Evolutionary conservation across 2,888 invertebrate species (phyloP), one percentile per base, ranked within the genome.

Genomic region (Gortyna flavago): DNA sequence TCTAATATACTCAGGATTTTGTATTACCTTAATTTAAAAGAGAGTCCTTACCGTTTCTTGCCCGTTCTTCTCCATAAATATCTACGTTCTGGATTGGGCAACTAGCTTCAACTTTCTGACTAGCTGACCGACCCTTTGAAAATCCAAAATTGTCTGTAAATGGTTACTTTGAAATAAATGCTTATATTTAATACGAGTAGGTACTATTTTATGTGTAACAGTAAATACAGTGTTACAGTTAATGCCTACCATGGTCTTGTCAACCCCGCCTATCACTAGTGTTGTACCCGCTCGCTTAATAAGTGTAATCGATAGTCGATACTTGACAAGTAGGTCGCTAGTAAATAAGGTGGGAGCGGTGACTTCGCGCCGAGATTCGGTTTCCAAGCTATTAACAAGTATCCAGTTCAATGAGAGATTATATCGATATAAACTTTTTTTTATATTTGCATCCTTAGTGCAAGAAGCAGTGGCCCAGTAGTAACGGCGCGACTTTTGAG

Each of bases 281-380:
- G 91, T 90, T 91, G 90, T 89, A 77, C 88, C 81, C 83, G 87
- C 84, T 88, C 77, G 79, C 81, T 87, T 92, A 92, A 92, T 93
- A 90, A 89, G 90, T 88, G 92, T 91, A 91, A 93, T 93, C 92
- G 90, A 91, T 90, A 89, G 87, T 85, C 89, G 90, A 91, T 91
- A 91, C 86, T 88, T 88, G 92, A 92, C 89, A 92, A 92, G 88
- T 90, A 89, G 92, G 90, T 87, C 90, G 84, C 85, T 81, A 86
- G 87, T 84, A 85, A 89, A 86, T 86, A 86, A 84, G 79, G 83
- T 83, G 82, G 85, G 76, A 86, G 83, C 79, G 75, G 77, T 82
- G 85, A 88, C 89, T 87, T 83, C 79, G 84, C 84, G 73, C 74
- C 71, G 72, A 74, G 87, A 88, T 87, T 87, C 82, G 78, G 79